A percentile compares a stretch with the other conserved stretches of the same genome.
These are phyloP conservation scores for Tenthredo livida DNA, from an alignment of 2,888 invertebrate species.

Conservation along the genomic window DNA sequence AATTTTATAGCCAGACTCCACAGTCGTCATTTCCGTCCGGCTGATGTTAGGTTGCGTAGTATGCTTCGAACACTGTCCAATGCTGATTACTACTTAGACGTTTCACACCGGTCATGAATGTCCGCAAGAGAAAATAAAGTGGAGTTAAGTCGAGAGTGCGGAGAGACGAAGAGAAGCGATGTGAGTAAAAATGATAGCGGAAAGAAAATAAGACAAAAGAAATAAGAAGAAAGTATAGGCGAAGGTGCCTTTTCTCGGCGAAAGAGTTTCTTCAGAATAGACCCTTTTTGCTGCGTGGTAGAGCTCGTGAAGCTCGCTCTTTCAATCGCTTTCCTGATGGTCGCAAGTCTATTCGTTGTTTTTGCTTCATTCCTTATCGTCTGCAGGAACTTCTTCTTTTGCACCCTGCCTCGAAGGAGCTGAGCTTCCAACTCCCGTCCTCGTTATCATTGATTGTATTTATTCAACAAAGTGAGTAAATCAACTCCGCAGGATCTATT, in stretches of 20 bases:
- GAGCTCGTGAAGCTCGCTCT: constrained; percentile 1
- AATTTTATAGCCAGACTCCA: constrained; percentile 35
- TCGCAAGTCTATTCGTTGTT: constrained; percentile 17
- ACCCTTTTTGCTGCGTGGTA: not conserved
- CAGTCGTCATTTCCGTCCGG: constrained; percentile 41
- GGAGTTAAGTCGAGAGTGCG: not conserved
- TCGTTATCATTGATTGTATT: constrained; percentile 51
- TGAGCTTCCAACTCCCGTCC: not conserved
- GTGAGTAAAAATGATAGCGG: constrained; percentile 6
- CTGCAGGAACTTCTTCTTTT: not conserved
- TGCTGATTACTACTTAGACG: constrained; percentile 44
- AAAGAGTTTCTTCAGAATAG: constrained; percentile 20
- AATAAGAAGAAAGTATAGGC: constrained; percentile 14
- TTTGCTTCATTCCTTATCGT: constrained; percentile 21
- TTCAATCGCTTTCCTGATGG: constrained; percentile 16
- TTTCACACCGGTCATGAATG: constrained; percentile 43
- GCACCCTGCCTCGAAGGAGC: not conserved
- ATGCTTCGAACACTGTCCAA: constrained; percentile 40
- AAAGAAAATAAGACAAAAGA: constrained; percentile 4
- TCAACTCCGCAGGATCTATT: constrained; percentile 46
- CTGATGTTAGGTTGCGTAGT: constrained; percentile 40
- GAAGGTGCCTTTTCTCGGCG: not conserved
- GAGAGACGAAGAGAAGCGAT: not conserved
- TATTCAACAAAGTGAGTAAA: constrained; percentile 40
- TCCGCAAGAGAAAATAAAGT: constrained; percentile 2